A percentile compares a stretch with the other conserved stretches of the same genome.
Evolutionary conservation across 2,113 vertebrate species (phyloP).

Genomic region (Thalassoma bifasciatum): DNA sequence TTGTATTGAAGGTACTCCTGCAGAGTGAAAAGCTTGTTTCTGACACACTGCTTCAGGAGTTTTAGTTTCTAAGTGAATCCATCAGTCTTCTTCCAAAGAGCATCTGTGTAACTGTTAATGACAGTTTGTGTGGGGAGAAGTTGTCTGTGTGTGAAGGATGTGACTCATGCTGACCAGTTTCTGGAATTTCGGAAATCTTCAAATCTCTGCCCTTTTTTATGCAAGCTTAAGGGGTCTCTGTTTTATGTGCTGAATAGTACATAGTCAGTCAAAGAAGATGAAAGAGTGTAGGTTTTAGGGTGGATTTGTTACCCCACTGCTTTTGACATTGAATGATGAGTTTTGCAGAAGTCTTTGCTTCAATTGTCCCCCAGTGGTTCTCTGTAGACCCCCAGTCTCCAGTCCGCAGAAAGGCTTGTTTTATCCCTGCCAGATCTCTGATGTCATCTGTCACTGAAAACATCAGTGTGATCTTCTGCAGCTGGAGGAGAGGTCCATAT

Average conservation of each 20-base stretch:
- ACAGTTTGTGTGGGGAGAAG: neutral
- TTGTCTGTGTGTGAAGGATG: neutral
- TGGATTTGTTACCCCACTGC: slow-evolving; percentile 47
- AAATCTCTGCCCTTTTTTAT: slow-evolving; percentile 5
- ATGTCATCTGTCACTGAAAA: slow-evolving; percentile 64
- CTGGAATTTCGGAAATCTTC: neutral
- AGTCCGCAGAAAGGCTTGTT: slow-evolving; percentile 54
- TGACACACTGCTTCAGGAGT: neutral
- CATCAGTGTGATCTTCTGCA: slow-evolving; percentile 73
- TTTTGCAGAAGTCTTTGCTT: slow-evolving; percentile 75
- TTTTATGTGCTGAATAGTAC: slow-evolving; percentile 28
- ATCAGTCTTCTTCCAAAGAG: neutral
- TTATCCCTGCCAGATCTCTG: slow-evolving; percentile 66
- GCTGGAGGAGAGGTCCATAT: slow-evolving; percentile 70
- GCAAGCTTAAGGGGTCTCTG: slow-evolving; percentile 8
- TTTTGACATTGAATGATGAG: slow-evolving; percentile 72
- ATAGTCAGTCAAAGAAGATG: slow-evolving; percentile 32
- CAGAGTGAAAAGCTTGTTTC: neutral
- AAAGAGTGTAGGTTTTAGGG: slow-evolving; percentile 35
- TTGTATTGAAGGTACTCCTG: neutral
- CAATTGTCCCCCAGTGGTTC: slow-evolving; percentile 63
- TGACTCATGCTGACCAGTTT: slow-evolving; percentile 15
- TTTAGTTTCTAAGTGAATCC: neutral
- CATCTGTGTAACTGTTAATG: slow-evolving; percentile 10
- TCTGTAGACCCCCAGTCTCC: slow-evolving; percentile 44